Evolutionary conservation across 2,888 invertebrate genomes (phyloP).

Genomic region (Spilarctia lutea): DNA sequence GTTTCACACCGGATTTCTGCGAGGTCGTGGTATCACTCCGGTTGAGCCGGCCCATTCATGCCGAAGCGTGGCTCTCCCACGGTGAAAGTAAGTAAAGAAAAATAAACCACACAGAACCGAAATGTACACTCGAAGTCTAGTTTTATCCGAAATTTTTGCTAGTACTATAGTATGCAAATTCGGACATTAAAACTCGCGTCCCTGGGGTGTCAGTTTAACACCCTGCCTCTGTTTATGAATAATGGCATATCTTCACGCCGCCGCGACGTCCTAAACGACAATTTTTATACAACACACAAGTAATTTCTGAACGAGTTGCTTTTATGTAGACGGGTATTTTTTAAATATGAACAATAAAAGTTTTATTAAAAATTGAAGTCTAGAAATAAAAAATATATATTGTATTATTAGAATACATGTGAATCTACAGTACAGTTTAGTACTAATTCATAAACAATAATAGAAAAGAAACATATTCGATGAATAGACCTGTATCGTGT

Average conservation of each 20-base stretch:
- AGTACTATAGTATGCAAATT: constrained; percentile 75
- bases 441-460: not conserved
- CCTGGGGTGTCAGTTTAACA: constrained; percentile 68
- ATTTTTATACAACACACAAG: constrained; percentile 51
- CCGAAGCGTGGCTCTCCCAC: too few species aligned
- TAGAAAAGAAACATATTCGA: too few species aligned
- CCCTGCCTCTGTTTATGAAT: constrained; percentile 74
- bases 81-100: too few species aligned
- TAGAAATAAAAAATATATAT: not conserved
- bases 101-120: not conserved
- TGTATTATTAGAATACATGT: not conserved
- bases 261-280: constrained; percentile 48
- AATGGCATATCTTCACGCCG: constrained; percentile 69
- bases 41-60: too few species aligned
- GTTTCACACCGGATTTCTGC: too few species aligned
- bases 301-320: constrained; percentile 48
- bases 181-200: constrained; percentile 75
- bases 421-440: not conserved
- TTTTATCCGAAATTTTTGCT: constrained; percentile 49
- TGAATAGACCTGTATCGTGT: not conserved
- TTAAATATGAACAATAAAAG: not conserved
- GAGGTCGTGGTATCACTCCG: too few species aligned
- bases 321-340: constrained; percentile 11
- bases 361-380: not conserved
- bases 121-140: not conserved